Conservation (phyloP, 2,797 vertebrate species). For the Crocodylus rhombifer region DNA sequence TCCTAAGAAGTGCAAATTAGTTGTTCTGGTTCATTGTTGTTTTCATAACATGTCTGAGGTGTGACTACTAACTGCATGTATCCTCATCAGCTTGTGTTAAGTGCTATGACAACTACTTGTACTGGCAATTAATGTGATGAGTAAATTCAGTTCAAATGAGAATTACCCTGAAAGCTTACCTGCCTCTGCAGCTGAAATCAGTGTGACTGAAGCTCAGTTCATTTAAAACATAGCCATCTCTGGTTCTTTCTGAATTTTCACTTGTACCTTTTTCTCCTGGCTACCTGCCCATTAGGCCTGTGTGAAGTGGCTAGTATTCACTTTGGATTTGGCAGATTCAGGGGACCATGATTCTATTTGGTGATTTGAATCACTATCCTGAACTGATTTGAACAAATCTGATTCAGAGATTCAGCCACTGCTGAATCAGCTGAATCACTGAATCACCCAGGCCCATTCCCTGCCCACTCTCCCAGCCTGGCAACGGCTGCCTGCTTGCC, state of each 20-base stretch:
- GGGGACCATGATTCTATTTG: no score
- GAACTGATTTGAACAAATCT: no score
- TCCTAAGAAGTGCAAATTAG: no score
- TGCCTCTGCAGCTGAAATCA: conserved; percentile 11
- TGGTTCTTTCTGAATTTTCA: not conserved
- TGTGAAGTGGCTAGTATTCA: no score
- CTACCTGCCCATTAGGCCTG: no score
- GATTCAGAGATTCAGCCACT: no score
- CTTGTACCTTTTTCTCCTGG: not conserved
- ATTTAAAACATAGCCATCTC: not conserved
- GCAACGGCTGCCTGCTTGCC: no score
- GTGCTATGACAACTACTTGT: not conserved
- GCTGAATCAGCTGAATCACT: no score
- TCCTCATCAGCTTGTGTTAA: conserved; percentile 6
- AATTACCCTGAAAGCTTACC: conserved; percentile 42
- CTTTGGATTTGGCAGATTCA: no score
- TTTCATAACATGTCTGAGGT: not conserved
- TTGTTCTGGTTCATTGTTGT: not conserved
- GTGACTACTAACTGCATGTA: not conserved
- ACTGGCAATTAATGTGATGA: not conserved
- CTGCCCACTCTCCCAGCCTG: no score
- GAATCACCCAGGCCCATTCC: no score
- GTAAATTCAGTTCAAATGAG: conserved; percentile 14
- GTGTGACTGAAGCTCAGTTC: conserved; percentile 10
- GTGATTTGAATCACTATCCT: no score